Conservation (phyloP, 2,797 vertebrate genomes). For the Galagoides demidoff region DNA sequence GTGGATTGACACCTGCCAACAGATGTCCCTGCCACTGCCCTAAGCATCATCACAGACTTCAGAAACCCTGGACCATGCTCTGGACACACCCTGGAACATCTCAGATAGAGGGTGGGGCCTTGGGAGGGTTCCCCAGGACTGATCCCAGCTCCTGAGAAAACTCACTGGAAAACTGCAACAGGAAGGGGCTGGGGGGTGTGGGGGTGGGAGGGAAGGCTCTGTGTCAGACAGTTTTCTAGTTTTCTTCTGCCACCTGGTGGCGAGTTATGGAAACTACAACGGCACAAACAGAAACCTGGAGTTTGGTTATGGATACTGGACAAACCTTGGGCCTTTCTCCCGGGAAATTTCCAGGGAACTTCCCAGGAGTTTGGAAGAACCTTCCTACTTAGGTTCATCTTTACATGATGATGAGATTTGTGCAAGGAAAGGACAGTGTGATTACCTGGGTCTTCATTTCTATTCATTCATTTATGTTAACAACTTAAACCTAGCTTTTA, state of each 20-base stretch:
- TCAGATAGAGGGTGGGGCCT: not conserved
- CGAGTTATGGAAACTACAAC: not conserved
- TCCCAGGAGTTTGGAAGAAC: not conserved
- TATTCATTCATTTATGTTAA: not conserved
- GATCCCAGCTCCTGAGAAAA: not conserved
- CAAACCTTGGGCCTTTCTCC: not conserved
- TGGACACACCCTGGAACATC: not conserved
- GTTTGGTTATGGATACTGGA: not conserved
- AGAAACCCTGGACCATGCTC: not conserved
- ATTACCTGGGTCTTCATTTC: not conserved
- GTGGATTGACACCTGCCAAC: not conserved
- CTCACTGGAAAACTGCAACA: not conserved
- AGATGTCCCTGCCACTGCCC: not conserved
- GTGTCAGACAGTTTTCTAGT: not conserved
- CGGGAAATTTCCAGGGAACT: not conserved
- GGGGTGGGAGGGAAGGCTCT: not conserved
- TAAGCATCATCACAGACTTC: not conserved
- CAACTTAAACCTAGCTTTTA: not conserved
- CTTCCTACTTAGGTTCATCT: not conserved
- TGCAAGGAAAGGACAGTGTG: not conserved
- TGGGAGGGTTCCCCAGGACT: not conserved
- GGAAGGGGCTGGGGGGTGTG: not conserved
- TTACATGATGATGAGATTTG: not conserved
- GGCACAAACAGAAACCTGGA: not conserved
- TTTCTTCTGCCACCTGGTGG: conserved; percentile 10